Conservation (phyloP, 2,888 invertebrate species). For the Meganola albula region DNA sequence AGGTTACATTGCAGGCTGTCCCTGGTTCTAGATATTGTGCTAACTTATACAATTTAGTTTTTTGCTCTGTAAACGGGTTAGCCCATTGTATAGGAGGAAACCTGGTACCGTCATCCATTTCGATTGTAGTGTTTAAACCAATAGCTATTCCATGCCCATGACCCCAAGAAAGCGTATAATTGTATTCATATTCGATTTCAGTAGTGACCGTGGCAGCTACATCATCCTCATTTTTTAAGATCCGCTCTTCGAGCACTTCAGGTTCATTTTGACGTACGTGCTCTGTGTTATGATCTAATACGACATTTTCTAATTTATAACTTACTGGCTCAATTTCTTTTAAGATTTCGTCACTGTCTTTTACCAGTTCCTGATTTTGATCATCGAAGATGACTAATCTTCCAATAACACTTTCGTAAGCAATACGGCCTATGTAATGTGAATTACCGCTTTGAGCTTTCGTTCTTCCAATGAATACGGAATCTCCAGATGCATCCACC, state of each 20-base stretch:
- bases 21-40: slow-evolving; percentile 84
- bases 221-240: slow-evolving; percentile 74
- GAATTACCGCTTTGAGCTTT: slow-evolving; percentile 56
- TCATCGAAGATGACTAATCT: slow-evolving; percentile 82
- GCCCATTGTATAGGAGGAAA: slow-evolving; percentile 85
- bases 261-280: slow-evolving; percentile 67
- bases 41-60: slow-evolving; percentile 77
- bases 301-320: slow-evolving; percentile 85
- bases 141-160: slow-evolving; percentile 85
- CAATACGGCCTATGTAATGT: slow-evolving; percentile 84
- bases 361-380: slow-evolving; percentile 72
- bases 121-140: slow-evolving; percentile 82
- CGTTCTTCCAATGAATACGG: slow-evolving; percentile 58
- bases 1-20: slow-evolving; percentile 88
- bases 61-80: slow-evolving; percentile 71
- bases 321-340: slow-evolving; percentile 87
- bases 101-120: slow-evolving; percentile 74
- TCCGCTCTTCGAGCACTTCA: slow-evolving; percentile 71
- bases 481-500: slow-evolving; percentile 64
- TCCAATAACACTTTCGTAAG: slow-evolving; percentile 81
- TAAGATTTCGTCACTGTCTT: slow-evolving; percentile 84
- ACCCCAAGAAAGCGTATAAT: slow-evolving; percentile 87
- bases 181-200: slow-evolving; percentile 84
- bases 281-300: slow-evolving; percentile 74
- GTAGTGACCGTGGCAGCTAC: slow-evolving; percentile 81